These are phyloP conservation scores for Zonitis immaculata DNA, from an alignment of 2,888 invertebrate species.

Conservation along the genomic window DNA sequence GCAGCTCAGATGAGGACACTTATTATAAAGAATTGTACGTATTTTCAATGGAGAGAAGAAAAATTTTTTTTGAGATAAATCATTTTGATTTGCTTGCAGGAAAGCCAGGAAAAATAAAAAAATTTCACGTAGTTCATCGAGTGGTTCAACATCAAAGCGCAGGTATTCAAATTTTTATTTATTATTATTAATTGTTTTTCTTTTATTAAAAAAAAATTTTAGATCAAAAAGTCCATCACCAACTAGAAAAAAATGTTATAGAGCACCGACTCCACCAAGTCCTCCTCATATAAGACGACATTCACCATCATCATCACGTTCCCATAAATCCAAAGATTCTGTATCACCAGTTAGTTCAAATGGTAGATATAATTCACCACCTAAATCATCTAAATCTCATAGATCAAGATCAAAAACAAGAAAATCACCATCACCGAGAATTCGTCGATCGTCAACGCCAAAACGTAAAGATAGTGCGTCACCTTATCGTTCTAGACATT, in stretches of 20 bases:
- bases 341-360: conserved; percentile 41
- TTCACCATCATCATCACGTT: conserved; percentile 43
- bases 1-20: conserved; percentile 43
- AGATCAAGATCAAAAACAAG: conserved; percentile 41
- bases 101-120: conserved; percentile 49
- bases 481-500: conserved; percentile 39
- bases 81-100: conserved; percentile 42
- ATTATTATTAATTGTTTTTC: neutral
- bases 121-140: conserved; percentile 47
- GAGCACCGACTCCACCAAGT: conserved; percentile 44
- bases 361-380: conserved; percentile 42
- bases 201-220: conserved; percentile 24
- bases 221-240: conserved; percentile 48
- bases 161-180: conserved; percentile 40
- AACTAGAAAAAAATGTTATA: conserved; percentile 41
- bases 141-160: conserved; percentile 45
- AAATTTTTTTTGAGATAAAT: neutral
- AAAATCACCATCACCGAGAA: conserved; percentile 20
- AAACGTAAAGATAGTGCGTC: conserved; percentile 33
- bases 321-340: conserved; percentile 40
- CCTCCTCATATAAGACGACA: conserved; percentile 45
- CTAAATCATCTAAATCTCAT: conserved; percentile 29
- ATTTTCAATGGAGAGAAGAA: conserved; percentile 5
- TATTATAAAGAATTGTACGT: conserved; percentile 49
- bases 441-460: conserved; percentile 42